Conservation (phyloP, 2,113 vertebrate species). For the Herpailurus yagouaroundi region DNA sequence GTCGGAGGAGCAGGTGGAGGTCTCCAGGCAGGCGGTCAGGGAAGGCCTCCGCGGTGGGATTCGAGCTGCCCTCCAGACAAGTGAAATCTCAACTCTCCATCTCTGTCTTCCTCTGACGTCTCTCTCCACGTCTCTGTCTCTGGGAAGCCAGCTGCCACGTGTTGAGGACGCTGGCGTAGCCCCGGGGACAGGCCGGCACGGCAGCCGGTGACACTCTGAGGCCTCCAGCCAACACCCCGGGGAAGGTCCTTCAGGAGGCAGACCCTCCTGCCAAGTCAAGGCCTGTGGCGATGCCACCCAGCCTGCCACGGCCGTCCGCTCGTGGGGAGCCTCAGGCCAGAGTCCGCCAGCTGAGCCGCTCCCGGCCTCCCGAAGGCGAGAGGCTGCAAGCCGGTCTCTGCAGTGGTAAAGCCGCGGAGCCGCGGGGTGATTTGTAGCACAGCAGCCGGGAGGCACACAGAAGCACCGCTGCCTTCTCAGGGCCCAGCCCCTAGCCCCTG, state of each 20-base stretch:
- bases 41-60: accelerated
- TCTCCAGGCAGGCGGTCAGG: not conserved
- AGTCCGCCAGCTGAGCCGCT: not conserved
- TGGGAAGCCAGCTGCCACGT: not conserved
- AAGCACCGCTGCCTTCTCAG: accelerated
- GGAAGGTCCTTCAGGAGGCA: no score
- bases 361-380: accelerated
- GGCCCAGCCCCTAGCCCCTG: not conserved
- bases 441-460: accelerated
- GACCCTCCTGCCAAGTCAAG: not conserved
- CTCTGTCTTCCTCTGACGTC: not conserved
- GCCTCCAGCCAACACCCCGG: no score
- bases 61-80: not conserved
- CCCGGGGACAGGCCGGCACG: no score
- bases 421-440: accelerated
- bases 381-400: accelerated
- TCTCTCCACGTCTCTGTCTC: not conserved
- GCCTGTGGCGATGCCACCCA: not conserved
- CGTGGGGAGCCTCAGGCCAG: not conserved
- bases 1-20: accelerated
- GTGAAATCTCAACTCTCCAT: no score
- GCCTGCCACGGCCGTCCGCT: not conserved
- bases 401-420: no score
- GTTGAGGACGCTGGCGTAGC: not conserved
- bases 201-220: no score